Base-by-base conservation (phyloP, 2,113 vertebrate genomes). In the Nestor notabilis region DNA sequence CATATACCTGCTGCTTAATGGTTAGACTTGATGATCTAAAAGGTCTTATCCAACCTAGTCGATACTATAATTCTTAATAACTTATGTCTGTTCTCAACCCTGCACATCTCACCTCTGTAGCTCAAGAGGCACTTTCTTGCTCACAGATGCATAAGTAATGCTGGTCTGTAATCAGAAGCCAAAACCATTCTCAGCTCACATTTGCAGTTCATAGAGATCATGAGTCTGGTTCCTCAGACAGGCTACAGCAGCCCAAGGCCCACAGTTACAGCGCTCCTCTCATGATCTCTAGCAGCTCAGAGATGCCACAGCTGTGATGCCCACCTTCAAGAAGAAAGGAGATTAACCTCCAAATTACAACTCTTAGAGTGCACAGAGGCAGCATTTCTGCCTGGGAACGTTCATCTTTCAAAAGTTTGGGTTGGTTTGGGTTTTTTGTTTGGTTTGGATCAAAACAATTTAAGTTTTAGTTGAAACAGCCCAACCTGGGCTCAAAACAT, bases 131-230 rank as follows among this genome's bases (percentile, higher is more conserved):
- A 46, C 24, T 74, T 81, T 28, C 18, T 20, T 16, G 10, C 39
- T 66, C 25, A 41, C 0, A 2, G 50, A 19, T 16, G 17, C 13
- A 2, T 4, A 10, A 41, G 16, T 9, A 49, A 69, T 8, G 31
- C 5, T 35, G 17, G 18, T 71, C 37, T 72, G 39, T 23, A 46
- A 5, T 4, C 5, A 11, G 33, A 46, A 81, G 28, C 29, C 5
- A 2, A 50, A 66, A 6, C 5, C 17, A 4, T 50, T 27, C 85
- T 78, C 64, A 24, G 21, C 44, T 50, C 47, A 31, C 6, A 8
- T 8, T 28, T 27, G 31, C 60, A 41, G 47, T 58, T 70, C 72
- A 25, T 41, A 23, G 25, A 13, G 3, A 6, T 37, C 35, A 5
- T 0, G 2, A n/a, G 61, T 17, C 49, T 39, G 46, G 16, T 14